phyloP scores from a whole-genome alignment of 2,797 vertebrate species.

The Peromyscus melanophrys region DNA sequence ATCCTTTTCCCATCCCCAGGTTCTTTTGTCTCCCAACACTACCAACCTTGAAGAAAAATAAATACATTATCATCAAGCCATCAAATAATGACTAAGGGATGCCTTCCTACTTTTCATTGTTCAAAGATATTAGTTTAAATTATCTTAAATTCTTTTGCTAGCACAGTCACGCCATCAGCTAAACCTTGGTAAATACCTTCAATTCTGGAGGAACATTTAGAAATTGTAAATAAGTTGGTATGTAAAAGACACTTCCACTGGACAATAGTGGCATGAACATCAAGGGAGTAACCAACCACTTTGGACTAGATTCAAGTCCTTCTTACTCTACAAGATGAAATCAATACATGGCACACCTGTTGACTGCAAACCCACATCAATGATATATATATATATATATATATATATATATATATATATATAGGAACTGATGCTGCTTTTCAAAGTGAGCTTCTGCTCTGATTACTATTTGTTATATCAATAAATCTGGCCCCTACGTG shows the following conservation, averaged over 20 bases:
- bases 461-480: not conserved
- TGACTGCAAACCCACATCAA: not conserved
- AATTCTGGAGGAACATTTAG: not conserved
- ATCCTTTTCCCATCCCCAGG: too few relatives aligned
- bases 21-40: not conserved
- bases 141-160: not conserved
- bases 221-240: not conserved
- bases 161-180: too few relatives aligned
- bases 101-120: not conserved
- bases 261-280: not conserved
- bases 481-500: not conserved
- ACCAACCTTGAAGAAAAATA: not conserved
- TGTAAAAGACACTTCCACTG: too few relatives aligned
- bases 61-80: not conserved
- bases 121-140: too few relatives aligned
- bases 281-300: not conserved
- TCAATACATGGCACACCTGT: not conserved
- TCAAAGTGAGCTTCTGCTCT: not conserved
- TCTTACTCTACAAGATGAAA: not conserved
- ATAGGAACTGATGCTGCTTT: not conserved
- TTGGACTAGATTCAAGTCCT: not conserved
- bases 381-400: too few relatives aligned
- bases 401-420: too few relatives aligned
- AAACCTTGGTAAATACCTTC: not conserved
- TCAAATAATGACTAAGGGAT: not conserved